These are phyloP conservation scores for Eidolon dupreanum DNA, from an alignment of 2,797 vertebrate species.

Conservation along the genomic window DNA sequence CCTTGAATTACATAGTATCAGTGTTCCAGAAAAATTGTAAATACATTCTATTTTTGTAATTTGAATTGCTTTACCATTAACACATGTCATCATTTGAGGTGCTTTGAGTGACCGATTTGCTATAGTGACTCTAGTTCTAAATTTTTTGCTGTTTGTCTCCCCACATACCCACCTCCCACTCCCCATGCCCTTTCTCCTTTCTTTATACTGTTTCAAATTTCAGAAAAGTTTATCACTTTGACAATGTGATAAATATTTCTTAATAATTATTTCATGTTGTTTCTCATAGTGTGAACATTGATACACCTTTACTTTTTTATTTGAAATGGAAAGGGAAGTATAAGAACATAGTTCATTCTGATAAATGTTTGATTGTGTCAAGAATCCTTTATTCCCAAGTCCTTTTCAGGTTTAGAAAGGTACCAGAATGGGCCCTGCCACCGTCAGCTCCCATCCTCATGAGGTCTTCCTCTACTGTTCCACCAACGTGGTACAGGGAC, in stretches of 20 bases:
- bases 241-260: neutral
- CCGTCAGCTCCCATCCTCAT: neutral
- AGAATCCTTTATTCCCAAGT: neutral
- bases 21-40: neutral
- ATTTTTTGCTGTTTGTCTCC: neutral
- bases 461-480: neutral
- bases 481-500: neutral
- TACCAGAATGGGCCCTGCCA: neutral
- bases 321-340: neutral
- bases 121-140: neutral
- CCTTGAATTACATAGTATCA: neutral
- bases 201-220: slow-evolving; percentile 8
- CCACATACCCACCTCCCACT: neutral
- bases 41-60: neutral
- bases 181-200: neutral
- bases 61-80: neutral
- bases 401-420: neutral
- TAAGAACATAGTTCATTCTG: neutral
- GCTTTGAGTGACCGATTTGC: neutral
- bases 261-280: neutral
- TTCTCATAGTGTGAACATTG: neutral
- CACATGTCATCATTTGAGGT: neutral
- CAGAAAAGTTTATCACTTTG: neutral
- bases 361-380: neutral
- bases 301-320: neutral